phyloP scores from a whole-genome alignment of 2,797 vertebrate genomes.

The Phataginus tricuspis region DNA sequence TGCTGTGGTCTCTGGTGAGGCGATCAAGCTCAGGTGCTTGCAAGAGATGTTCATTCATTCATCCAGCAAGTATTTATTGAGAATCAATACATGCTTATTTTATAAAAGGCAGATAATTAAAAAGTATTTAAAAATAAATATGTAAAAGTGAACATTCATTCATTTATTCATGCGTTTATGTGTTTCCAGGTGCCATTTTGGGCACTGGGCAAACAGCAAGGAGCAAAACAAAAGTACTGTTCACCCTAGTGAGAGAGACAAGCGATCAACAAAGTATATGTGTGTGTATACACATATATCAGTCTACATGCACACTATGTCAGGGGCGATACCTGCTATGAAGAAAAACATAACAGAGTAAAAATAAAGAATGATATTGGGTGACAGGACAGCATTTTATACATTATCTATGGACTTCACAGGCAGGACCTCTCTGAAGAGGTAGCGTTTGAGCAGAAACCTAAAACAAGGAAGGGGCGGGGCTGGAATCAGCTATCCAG shows the following conservation, averaged over 20 bases:
- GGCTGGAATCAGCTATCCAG: neutral
- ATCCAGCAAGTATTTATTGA: constrained; percentile 13
- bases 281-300: neutral
- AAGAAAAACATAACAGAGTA: neutral
- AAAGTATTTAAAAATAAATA: too few species aligned
- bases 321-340: neutral
- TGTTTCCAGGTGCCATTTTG: neutral
- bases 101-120: neutral
- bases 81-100: neutral
- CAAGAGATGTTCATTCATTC: constrained; percentile 5
- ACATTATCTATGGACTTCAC: neutral
- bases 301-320: neutral
- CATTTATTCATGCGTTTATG: neutral
- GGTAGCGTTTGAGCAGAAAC: neutral
- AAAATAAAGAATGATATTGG: neutral
- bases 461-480: neutral
- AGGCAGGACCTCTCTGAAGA: neutral
- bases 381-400: neutral
- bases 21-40: neutral
- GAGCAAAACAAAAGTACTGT: neutral
- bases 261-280: neutral
- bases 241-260: neutral
- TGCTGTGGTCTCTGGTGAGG: neutral
- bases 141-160: too few species aligned
- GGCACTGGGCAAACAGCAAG: neutral